A percentile compares a stretch with the other conserved stretches of the same genome.
Conservation (phyloP, 2,797 vertebrate genomes). For the Bufotes viridis region DNA sequence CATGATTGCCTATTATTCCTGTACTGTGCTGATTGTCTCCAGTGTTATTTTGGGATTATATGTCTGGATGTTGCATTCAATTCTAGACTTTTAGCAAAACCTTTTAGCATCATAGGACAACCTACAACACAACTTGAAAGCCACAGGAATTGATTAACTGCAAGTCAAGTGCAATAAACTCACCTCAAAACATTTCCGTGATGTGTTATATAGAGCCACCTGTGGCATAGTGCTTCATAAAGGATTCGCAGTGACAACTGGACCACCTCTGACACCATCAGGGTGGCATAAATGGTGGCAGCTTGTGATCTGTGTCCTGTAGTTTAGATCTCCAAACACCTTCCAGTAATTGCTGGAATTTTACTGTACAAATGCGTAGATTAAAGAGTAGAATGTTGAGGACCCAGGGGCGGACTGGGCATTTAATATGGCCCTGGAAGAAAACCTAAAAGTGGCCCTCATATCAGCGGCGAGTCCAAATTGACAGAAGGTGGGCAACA, state of each 20-base stretch:
- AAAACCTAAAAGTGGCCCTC: too few relatives aligned
- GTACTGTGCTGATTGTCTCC: constrained; percentile 16
- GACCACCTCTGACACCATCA: too few relatives aligned
- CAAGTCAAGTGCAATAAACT: neutral
- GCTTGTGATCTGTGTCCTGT: too few relatives aligned
- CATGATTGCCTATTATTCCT: constrained; percentile 38
- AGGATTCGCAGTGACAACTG: neutral
- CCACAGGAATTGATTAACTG: neutral
- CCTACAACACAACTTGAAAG: neutral
- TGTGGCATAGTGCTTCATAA: neutral
- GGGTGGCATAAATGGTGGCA: too few relatives aligned
- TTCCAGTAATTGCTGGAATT: too few relatives aligned
- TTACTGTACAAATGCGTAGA: too few relatives aligned
- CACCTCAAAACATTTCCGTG: neutral
- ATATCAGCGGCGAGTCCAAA: too few relatives aligned
- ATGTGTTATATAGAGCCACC: neutral
- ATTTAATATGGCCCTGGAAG: too few relatives aligned
- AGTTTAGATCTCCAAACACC: too few relatives aligned
- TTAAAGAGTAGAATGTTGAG: too few relatives aligned
- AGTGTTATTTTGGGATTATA: constrained; percentile 18
- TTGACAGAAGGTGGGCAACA: too few relatives aligned
- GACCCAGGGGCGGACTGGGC: too few relatives aligned
- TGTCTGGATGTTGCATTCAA: neutral
- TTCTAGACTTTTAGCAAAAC: neutral
- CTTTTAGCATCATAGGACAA: neutral